Evolutionary conservation across 1,140 invertebrate genomes (phyloP), one percentile per base, ranked within the genome.

Genomic region (Apis cerana): DNA sequence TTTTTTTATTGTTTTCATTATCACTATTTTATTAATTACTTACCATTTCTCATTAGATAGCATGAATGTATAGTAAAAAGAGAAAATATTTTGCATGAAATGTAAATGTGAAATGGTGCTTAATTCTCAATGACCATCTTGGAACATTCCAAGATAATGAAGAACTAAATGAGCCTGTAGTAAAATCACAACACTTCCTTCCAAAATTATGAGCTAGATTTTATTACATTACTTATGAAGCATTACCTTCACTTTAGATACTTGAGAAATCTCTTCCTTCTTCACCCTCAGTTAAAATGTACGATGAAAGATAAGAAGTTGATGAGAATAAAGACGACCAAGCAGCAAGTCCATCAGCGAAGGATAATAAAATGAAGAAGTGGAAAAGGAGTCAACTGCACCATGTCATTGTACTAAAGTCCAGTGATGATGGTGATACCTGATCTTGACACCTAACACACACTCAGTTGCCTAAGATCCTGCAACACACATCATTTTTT

Each of bases 401-500:
- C 85, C 86, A 83, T 89, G 61, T 85, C 70, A 89, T 87, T 89
- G 85, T 87, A 82, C 17, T 83, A 89, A 84, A 85, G 65, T 87
- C 82, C 87, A 83, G 64, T 80, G 88, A 85, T 56, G 80, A 80
- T 52, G 84, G 62, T 52, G 83, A 86, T 76, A 87, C 80, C 77
- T 91, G 87, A 78, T 88, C 79, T 84, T 87, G 85, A 71, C 86
- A 90, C 89, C 90, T 92, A 92, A 92, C 85, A 88, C 85, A 91
- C 90, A 89, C 91, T 72, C 83, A 91, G 59, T 72, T 77, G 82
- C 85, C 90, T 92, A 92, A 89, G 84, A 80, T 86, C 92, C 92
- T 92, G 92, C 70, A 92, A 92, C 92, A 92, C 77, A 92, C 80
- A 91, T 75, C 83, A 91, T 89, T 91, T 90, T 87, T 88, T 87